Evolutionary conservation across 92 coral and sea anemone species (phyloP).

Genomic region (Micromussa lordhowensis): DNA sequence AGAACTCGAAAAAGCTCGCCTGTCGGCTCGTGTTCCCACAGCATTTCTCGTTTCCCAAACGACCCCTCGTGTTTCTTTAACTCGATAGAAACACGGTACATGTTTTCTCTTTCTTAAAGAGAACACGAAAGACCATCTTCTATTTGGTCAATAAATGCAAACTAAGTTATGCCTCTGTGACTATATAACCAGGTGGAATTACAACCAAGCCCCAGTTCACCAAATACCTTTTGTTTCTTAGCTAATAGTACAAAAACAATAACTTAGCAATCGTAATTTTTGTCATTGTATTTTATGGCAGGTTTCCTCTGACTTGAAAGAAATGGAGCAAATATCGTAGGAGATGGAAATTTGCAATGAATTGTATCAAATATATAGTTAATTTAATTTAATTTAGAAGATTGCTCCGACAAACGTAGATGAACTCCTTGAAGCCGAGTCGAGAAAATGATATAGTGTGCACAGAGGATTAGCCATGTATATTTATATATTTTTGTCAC

Average conservation of each 20-base stretch:
- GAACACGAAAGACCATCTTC: too few species aligned
- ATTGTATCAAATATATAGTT: neutral
- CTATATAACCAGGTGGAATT: too few species aligned
- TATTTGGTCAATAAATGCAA: too few species aligned
- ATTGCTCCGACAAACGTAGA: neutral
- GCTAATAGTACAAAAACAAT: neutral
- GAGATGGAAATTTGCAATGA: neutral
- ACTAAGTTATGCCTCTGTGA: too few species aligned
- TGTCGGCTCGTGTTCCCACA: too few species aligned
- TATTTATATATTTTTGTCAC: neutral
- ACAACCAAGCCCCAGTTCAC: too few species aligned
- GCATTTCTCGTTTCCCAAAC: too few species aligned
- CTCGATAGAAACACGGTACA: too few species aligned
- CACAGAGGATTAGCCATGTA: neutral
- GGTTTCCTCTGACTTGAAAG: slow-evolving; percentile 79
- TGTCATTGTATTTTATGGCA: neutral
- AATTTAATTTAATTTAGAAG: neutral
- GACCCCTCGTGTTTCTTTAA: too few species aligned
- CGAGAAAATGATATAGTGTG: neutral
- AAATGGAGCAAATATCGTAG: slow-evolving; percentile 66
- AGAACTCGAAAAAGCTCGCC: too few species aligned
- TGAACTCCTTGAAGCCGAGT: neutral
- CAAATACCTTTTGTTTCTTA: too few species aligned
- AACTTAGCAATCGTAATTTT: neutral
- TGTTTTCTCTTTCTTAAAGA: too few species aligned